These are phyloP conservation scores for Buceros bicornis DNA, from an alignment of 2,797 vertebrate species.

Conservation along the genomic window DNA sequence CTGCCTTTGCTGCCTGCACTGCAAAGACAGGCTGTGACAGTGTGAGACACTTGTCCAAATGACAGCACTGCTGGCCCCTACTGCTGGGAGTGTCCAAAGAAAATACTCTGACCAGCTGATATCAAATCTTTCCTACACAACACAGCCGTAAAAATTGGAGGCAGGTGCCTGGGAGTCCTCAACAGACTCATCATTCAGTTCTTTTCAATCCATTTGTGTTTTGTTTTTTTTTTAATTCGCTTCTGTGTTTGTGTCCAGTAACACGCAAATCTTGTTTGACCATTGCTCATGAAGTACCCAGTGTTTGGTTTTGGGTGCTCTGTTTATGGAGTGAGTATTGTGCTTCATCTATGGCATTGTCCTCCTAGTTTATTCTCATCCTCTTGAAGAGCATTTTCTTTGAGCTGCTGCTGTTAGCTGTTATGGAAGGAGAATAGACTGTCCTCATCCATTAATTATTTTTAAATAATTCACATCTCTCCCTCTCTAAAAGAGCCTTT, in stretches of 20 bases:
- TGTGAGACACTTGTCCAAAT: not conserved
- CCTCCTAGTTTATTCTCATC: not conserved
- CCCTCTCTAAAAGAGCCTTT: constrained; percentile 25
- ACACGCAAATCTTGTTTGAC: not conserved
- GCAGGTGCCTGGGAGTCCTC: constrained; percentile 50
- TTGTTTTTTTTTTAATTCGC: not conserved
- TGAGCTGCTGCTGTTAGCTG: constrained; percentile 31
- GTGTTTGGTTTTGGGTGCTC: not conserved
- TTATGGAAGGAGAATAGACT: not conserved
- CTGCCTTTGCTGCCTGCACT: not conserved
- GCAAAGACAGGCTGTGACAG: not conserved
- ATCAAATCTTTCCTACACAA: not conserved
- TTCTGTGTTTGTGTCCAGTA: not conserved
- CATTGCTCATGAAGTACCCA: not conserved
- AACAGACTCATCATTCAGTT: constrained; percentile 15
- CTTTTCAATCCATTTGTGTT: not conserved
- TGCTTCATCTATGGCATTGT: not conserved
- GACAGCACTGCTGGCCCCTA: not conserved
- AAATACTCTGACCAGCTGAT: not conserved
- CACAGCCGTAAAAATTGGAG: not conserved
- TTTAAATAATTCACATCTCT: not conserved
- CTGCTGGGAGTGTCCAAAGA: not conserved
- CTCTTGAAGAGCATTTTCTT: not conserved
- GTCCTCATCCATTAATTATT: not conserved
- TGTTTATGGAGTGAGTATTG: not conserved